A percentile compares a stretch with the other conserved stretches of the same genome.
Conservation (phyloP, 2,888 invertebrate genomes). For the Nemoura dubitans region DNA sequence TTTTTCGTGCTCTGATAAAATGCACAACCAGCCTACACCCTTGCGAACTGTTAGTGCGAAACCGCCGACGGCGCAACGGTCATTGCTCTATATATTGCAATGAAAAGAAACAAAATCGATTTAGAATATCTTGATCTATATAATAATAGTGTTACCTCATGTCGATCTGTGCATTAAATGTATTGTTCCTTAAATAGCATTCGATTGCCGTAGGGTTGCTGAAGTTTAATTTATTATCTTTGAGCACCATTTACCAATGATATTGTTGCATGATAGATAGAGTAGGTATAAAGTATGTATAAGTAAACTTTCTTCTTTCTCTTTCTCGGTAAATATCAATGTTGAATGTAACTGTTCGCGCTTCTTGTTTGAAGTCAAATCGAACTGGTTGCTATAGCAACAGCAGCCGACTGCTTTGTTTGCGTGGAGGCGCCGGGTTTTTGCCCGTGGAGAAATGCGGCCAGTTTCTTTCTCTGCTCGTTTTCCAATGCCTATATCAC, state of each 20-base stretch:
- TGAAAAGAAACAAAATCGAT: neutral
- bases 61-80: neutral
- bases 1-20: neutral
- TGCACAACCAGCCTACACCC: conserved; percentile 2
- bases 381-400: neutral
- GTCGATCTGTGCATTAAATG: neutral
- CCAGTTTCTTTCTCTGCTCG: neutral
- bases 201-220: neutral
- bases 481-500: neutral
- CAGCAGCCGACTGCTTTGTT: neutral
- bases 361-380: conserved; percentile 12
- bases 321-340: neutral
- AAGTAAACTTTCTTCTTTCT: conserved; percentile 7
- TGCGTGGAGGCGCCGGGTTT: neutral
- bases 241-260: neutral
- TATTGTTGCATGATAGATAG: neutral
- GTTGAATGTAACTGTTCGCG: neutral
- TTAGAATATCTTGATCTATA: conserved; percentile 2
- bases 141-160: neutral
- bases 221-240: neutral
- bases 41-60: neutral
- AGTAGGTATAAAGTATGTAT: no score
- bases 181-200: conserved; percentile 12
- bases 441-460: neutral
- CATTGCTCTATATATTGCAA: conserved; percentile 7